Evolutionary conservation across 2,888 invertebrate genomes (phyloP), one percentile per base, ranked within the genome.

Genomic region (Didymodactylos carnosus): DNA sequence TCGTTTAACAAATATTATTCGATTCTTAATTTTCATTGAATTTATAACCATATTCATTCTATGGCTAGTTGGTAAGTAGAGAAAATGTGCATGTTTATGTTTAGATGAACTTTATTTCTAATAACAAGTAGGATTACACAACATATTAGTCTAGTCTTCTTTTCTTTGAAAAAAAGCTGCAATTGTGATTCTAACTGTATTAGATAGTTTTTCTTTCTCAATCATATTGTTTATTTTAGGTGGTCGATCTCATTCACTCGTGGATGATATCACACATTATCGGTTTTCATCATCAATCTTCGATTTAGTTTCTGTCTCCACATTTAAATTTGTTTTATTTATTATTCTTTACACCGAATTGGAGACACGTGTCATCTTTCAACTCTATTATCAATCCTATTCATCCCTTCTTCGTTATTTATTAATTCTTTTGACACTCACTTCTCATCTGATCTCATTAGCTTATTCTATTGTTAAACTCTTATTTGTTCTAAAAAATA

Each of bases 211-310:
- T 53, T 29, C 10, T 4, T 29, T 14, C 3, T 29, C 14, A 16
- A 53, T 23, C 23, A 49, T 19, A 27, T 51, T 27, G 4, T 6
- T 16, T 51, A 13, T 2, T n/a, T 19, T 19, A 53, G 53, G 53
- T 29, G 19, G 29, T 62, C 11, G 8, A 19, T 35, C 62, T 35
- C 62, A 35, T 35, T 16, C 62, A 1, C 62, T 62, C 35, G 11
- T 80, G 7, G 78, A 81, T 78, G 80, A 79, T 77, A 80, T 82
- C n/a, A 72, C 77, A 4, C 71, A 78, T 49, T 82, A 80, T 71
- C 77, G 79, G 35, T 71, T 81, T 39, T 76, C 73, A 4, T 75
- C 78, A 40, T 82, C 81, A 0, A 79, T 80, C 6, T 82, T 82
- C 78, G 82, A 82, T 77, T 76, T 82, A 39, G 81, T 80, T 19